Base-by-base conservation (phyloP, 1,140 invertebrate genomes). In the Drosophila pseudoananassae region DNA sequence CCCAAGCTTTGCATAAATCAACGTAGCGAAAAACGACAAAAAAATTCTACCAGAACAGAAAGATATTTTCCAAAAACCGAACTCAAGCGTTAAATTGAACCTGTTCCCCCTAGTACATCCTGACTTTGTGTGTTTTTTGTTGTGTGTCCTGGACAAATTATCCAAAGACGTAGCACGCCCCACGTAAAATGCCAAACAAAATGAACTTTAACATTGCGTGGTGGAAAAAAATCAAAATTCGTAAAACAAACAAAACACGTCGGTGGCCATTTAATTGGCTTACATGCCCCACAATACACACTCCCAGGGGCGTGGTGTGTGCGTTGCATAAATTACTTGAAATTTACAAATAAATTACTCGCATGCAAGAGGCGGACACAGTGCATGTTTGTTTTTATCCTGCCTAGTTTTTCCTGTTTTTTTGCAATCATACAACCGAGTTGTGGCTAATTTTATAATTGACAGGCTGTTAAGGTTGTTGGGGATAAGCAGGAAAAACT, bases 341-440 rank as follows among this genome's bases (percentile, higher is more conserved):
- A 81, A 78, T 81, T 81, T 66, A 78, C 77, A 85, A 87, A 85
- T 87, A 87, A 85, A 85, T 85, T 85, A 85, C 68, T 64, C 73
- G 82, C 82, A 85, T 80, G 76, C 75, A 75, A 78, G 70, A 68
- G 61, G 78, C 60, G 56, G 17, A 55, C 58, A 23, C 54, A 20
- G 57, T 45, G 54, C 45, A 52, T 57, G 66, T 33, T 47, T 47
- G 25, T 55, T 47, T 63, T 14, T 17, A 33, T 14, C 14, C 4
- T 15, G n/a, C 17, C 4, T 2, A 8, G 8, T 4, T 3, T 6
- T 2, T 25, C 12, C 38, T 10, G 17, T 10, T 25, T 27, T 46
- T 27, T 52, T 20, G 17, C 9, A 29, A 46, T 36, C 59, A 43
- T 17, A 51, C 25, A 10, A 25, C 15, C 3, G 20, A n/a, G 25